phyloP scores from a whole-genome alignment of 2,888 invertebrate genomes.

The Hypsopygia costalis region DNA sequence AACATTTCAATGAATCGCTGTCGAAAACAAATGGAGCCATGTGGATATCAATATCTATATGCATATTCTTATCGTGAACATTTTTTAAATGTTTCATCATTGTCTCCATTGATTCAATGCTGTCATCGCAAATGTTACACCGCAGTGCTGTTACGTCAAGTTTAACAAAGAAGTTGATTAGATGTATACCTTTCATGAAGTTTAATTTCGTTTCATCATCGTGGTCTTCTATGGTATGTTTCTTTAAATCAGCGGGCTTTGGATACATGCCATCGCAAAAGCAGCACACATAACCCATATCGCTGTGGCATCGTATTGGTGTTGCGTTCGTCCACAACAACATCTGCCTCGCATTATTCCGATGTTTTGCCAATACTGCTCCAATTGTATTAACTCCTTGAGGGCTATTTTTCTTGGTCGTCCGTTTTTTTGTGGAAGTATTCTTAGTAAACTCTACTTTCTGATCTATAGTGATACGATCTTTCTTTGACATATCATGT shows the following conservation, averaged over 20 bases:
- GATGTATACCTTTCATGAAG: constrained; percentile 30
- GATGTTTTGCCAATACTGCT: constrained; percentile 32
- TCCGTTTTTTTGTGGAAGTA: too few relatives aligned
- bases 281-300: constrained; percentile 41
- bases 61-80: constrained; percentile 25
- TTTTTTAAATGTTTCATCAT: constrained; percentile 26
- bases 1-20: constrained; percentile 25
- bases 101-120: constrained; percentile 26
- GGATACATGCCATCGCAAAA: constrained; percentile 38
- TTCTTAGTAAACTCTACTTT: too few relatives aligned
- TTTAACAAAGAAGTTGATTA: constrained; percentile 34
- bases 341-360: constrained; percentile 38
- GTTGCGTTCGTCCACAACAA: constrained; percentile 48
- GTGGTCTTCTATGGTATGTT: constrained; percentile 38
- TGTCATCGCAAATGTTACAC: constrained; percentile 27
- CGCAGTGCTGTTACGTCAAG: constrained; percentile 45
- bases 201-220: constrained; percentile 26
- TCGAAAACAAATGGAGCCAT: constrained; percentile 45
- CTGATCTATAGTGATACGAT: too few relatives aligned
- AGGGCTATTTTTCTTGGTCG: too few relatives aligned
- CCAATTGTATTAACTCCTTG: neutral
- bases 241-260: constrained; percentile 40
- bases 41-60: constrained; percentile 35
- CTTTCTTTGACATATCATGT: too few relatives aligned
- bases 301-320: constrained; percentile 39